phyloP scores from a whole-genome alignment of 2,888 invertebrate genomes.

The Fragum fragum region DNA sequence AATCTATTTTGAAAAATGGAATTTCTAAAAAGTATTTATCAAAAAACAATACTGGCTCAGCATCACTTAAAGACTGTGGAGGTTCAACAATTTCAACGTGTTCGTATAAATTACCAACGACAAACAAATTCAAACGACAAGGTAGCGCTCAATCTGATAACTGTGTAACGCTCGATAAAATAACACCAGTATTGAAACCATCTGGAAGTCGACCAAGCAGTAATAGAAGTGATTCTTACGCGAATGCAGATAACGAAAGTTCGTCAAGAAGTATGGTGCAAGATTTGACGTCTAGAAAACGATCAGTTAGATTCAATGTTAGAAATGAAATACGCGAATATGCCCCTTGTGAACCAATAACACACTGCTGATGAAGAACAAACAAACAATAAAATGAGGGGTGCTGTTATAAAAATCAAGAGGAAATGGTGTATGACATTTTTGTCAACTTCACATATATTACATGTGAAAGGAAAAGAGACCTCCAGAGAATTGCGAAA shows the following conservation, averaged over 20 bases:
- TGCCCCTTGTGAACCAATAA: constrained; percentile 55
- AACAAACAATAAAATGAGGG: too few relatives aligned
- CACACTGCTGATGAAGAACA: constrained; percentile 30
- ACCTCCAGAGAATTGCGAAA: too few relatives aligned
- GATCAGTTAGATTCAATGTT: constrained; percentile 59
- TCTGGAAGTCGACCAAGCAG: constrained; percentile 12
- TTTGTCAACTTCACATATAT: too few relatives aligned
- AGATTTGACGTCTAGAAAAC: constrained; percentile 36
- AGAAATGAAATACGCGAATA: constrained; percentile 59
- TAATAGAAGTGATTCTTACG: background rate
- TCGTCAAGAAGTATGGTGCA: background rate
- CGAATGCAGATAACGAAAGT: background rate
- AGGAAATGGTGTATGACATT: too few relatives aligned
- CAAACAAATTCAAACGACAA: background rate
- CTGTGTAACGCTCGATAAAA: background rate
- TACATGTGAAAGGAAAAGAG: too few relatives aligned
- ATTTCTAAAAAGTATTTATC: background rate
- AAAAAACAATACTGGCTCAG: background rate
- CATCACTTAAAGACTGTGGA: background rate
- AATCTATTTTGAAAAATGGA: constrained; percentile 58
- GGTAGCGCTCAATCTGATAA: background rate
- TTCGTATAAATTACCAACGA: constrained; percentile 10
- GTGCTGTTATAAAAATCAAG: too few relatives aligned
- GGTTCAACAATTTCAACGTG: background rate
- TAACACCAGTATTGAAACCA: constrained; percentile 17